These are phyloP conservation scores for Colius striatus DNA, from an alignment of 2,113 vertebrate genomes.

Conservation along the genomic window DNA sequence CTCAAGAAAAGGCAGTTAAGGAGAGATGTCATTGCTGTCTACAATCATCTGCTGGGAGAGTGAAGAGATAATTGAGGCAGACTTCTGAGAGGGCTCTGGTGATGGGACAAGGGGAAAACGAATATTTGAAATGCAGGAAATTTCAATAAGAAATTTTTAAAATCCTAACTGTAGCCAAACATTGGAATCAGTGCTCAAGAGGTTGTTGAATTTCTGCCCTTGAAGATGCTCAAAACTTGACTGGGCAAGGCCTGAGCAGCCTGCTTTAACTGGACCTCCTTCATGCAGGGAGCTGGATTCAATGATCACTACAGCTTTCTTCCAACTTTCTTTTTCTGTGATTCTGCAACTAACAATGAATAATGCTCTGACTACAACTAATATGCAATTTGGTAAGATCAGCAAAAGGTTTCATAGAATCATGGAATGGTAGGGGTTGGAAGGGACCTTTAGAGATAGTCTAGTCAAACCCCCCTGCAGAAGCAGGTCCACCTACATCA, in stretches of 20 bases:
- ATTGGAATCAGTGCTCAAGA: not conserved
- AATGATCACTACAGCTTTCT: not conserved
- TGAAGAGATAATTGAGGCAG: not conserved
- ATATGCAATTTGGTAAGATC: not conserved
- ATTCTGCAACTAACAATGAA: not conserved
- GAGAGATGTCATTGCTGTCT: not conserved
- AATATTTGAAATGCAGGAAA: not conserved
- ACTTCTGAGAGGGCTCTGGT: not conserved
- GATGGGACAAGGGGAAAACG: not conserved
- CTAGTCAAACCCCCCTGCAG: too few relatives aligned
- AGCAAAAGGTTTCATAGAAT: not conserved
- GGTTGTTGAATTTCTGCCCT: not conserved
- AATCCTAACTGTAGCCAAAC: not conserved
- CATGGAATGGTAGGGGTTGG: too few relatives aligned
- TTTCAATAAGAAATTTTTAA: not conserved
- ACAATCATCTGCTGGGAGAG: accelerated
- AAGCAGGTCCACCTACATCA: not conserved
- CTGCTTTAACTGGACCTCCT: not conserved
- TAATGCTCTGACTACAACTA: not conserved
- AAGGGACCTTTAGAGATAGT: too few relatives aligned
- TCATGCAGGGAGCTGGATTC: not conserved
- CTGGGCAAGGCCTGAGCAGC: not conserved
- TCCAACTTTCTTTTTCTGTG: not conserved
- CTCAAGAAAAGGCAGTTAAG: not conserved
- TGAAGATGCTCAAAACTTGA: not conserved